phyloP scores from a whole-genome alignment of 2,888 invertebrate species.

The Drosophila lutescens region DNA sequence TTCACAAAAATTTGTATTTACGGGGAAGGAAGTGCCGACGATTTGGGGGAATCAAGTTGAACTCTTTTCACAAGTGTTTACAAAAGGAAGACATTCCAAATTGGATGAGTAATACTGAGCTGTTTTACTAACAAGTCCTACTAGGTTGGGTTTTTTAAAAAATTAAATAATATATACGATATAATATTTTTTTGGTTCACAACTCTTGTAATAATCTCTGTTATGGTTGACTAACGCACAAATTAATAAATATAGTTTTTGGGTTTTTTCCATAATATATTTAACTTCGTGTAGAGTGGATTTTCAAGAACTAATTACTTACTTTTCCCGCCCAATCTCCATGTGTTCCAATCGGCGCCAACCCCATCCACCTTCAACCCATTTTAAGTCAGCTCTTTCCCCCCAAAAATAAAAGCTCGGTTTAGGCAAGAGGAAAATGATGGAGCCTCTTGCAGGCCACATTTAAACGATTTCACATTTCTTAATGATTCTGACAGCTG shows the following conservation, averaged over 20 bases:
- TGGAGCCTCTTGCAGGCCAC: slow-evolving; percentile 47
- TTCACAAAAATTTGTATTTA: slow-evolving; percentile 38
- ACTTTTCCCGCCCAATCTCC: too few relatives aligned
- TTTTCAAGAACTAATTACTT: neutral
- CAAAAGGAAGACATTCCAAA: neutral
- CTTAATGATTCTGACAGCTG: slow-evolving; percentile 82
- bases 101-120: neutral
- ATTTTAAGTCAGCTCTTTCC: slow-evolving; percentile 30
- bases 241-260: neutral
- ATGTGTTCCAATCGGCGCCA: slow-evolving; percentile 43
- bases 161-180: too few relatives aligned
- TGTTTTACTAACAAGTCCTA: neutral
- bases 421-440: slow-evolving; percentile 38
- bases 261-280: neutral
- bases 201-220: too few relatives aligned
- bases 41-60: slow-evolving; percentile 26
- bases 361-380: slow-evolving; percentile 52
- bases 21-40: slow-evolving; percentile 16
- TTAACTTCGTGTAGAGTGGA: neutral
- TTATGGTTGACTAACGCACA: too few relatives aligned
- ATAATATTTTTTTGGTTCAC: too few relatives aligned
- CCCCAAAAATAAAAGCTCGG: slow-evolving; percentile 53
- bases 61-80: slow-evolving; percentile 33
- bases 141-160: neutral
- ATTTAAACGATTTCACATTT: slow-evolving; percentile 80